phyloP scores from a whole-genome alignment of 2,888 invertebrate genomes.

The Andrena haemorrhoa region DNA sequence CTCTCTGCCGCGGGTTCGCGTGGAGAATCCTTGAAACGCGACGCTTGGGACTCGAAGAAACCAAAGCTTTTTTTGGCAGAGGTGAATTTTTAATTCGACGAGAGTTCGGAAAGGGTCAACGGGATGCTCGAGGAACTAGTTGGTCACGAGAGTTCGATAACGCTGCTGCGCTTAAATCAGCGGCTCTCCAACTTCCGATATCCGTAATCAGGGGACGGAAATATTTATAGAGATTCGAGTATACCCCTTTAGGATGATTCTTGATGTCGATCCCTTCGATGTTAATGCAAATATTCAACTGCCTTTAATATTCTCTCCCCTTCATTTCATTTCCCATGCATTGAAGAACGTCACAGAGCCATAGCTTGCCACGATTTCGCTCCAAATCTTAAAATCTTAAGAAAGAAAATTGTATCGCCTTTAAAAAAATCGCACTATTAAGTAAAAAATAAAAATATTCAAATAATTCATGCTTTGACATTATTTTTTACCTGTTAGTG shows the following conservation, averaged over 20 bases:
- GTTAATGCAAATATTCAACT: neutral
- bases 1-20: neutral
- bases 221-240: constrained; percentile 12
- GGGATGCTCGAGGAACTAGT: constrained; percentile 51
- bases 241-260: neutral
- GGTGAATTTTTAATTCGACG: constrained; percentile 59
- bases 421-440: no score
- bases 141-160: constrained; percentile 63
- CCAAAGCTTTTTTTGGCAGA: constrained; percentile 25
- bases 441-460: no score
- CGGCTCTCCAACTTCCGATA: constrained; percentile 24
- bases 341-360: no score
- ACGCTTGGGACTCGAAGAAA: constrained; percentile 30
- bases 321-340: neutral
- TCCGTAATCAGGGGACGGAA: neutral
- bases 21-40: constrained; percentile 18
- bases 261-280: neutral
- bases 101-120: constrained; percentile 55
- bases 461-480: no score
- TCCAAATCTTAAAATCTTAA: no score
- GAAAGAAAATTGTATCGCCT: no score
- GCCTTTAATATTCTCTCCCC: neutral
- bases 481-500: no score
- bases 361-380: no score
- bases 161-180: constrained; percentile 47